Percentiles rank a stretch among this genome's conserved stretches.
Evolutionary conservation across 2,888 invertebrate species (phyloP).

Genomic region (Baronia brevicornis): DNA sequence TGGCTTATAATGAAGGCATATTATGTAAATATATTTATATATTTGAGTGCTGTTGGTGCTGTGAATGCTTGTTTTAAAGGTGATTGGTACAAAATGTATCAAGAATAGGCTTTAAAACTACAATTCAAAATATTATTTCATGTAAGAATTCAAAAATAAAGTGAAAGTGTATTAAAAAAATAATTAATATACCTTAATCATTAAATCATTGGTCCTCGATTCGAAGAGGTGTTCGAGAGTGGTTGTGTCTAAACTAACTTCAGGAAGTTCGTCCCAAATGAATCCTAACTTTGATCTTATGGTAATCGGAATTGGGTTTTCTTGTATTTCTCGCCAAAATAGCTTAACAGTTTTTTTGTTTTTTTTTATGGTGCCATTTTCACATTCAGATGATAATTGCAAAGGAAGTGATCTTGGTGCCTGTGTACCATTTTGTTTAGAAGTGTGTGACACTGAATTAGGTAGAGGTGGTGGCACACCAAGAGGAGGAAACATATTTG

Average conservation of each 20-base stretch:
- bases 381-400: conserved; percentile 54
- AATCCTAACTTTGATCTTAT: conserved; percentile 78
- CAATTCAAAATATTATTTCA: no score
- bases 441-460: conserved; percentile 62
- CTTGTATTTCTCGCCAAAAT: conserved; percentile 97
- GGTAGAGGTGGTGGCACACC: conserved; percentile 70
- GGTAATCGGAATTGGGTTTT: conserved; percentile 76
- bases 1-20: no score
- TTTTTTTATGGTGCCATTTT: conserved; percentile 79
- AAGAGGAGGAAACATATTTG: conserved; percentile 76
- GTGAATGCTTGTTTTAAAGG: no score
- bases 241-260: conserved; percentile 90
- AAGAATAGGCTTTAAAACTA: no score
- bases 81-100: no score
- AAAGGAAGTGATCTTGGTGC: conserved; percentile 43
- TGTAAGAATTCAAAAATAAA: no score
- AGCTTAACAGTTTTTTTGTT: conserved; percentile 97
- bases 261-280: conserved; percentile 94
- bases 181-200: conserved; percentile 83
- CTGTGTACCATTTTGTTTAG: conserved; percentile 49
- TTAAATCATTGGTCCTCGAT: conserved; percentile 96
- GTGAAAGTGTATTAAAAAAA: no score
- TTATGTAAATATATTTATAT: no score
- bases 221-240: conserved; percentile 98
- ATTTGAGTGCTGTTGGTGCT: no score